A percentile compares a stretch with the other conserved stretches of the same genome.
Evolutionary conservation across 2,888 invertebrate genomes (phyloP).

Genomic region (Machimus atricapillus): DNA sequence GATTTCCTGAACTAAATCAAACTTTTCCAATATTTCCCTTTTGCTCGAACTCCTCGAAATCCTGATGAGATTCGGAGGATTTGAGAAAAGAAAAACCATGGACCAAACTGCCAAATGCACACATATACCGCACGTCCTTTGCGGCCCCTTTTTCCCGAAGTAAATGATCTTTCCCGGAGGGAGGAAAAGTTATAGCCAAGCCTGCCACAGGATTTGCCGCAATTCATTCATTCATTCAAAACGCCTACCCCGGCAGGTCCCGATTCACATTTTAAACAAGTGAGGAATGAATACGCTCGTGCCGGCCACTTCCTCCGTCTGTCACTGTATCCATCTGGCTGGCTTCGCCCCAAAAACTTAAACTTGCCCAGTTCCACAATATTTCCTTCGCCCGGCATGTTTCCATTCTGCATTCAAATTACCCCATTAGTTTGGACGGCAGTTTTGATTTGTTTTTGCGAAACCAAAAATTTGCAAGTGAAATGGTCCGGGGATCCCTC

Average conservation of each 20-base stretch:
- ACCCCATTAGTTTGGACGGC: constrained; percentile 25
- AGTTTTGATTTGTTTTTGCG: constrained; percentile 35
- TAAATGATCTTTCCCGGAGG: neutral
- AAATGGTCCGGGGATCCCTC: neutral
- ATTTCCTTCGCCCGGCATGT: neutral
- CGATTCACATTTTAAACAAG: neutral
- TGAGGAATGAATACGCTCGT: neutral
- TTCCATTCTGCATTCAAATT: constrained; percentile 34
- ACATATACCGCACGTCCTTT: neutral
- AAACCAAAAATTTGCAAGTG: constrained; percentile 10
- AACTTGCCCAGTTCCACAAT: neutral
- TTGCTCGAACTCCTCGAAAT: neutral
- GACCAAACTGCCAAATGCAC: constrained; percentile 14
- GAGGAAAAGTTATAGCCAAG: neutral
- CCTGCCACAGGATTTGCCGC: neutral
- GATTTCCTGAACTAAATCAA: neutral
- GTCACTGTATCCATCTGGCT: constrained; percentile 9
- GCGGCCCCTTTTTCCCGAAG: neutral
- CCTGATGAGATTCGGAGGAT: neutral
- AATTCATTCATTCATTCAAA: neutral
- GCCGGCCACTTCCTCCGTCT: neutral
- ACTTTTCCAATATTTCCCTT: neutral
- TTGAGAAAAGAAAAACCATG: neutral
- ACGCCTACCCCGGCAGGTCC: neutral
- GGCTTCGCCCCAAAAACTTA: neutral